Conservation (phyloP, 2,888 invertebrate species). For the Chaetogeoica ovagalla region DNA sequence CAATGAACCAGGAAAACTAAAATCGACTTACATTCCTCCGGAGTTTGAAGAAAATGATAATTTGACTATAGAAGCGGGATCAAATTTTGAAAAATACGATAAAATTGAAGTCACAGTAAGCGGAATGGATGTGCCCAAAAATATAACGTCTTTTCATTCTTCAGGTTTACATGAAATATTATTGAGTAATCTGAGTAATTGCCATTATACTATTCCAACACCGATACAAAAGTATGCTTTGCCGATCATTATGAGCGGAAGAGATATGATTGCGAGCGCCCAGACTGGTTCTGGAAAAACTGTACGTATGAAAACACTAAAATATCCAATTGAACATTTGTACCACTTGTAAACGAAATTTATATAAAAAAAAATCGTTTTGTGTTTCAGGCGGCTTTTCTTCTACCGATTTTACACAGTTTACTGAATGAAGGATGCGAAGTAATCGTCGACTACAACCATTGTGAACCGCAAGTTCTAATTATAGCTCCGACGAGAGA, state of each 20-base stretch:
- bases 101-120: constrained; percentile 83
- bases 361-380: not conserved
- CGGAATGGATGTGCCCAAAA: constrained; percentile 69
- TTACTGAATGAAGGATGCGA: constrained; percentile 67
- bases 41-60: constrained; percentile 57
- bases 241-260: constrained; percentile 75
- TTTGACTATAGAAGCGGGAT: constrained; percentile 55
- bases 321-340: not conserved
- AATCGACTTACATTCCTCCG: constrained; percentile 24
- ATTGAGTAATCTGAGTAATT: constrained; percentile 75
- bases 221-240: constrained; percentile 92
- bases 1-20: no score
- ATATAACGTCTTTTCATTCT: constrained; percentile 71
- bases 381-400: constrained; percentile 79
- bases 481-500: constrained; percentile 92
- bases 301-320: constrained; percentile 61
- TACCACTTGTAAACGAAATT: not conserved
- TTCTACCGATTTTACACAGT: constrained; percentile 82
- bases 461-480: constrained; percentile 77
- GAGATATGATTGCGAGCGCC: constrained; percentile 96
- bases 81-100: constrained; percentile 87
- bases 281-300: constrained; percentile 99
- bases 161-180: constrained; percentile 72
- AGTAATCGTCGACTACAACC: constrained; percentile 61
- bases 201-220: constrained; percentile 82